These are phyloP conservation scores for Megaptera novaeangliae DNA, from an alignment of 2,113 vertebrate species.

Conservation along the genomic window DNA sequence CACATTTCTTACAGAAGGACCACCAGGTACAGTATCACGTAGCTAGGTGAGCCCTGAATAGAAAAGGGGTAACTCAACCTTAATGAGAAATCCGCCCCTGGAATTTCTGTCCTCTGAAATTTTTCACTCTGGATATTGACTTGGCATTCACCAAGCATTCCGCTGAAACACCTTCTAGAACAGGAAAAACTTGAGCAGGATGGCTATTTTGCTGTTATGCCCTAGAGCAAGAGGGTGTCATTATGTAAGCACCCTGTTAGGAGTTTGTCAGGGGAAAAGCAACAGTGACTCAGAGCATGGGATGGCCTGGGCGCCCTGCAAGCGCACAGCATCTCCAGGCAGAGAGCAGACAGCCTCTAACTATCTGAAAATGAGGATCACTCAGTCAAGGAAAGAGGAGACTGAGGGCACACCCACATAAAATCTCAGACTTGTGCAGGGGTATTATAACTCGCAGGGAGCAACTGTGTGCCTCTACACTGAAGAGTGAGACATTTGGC, in stretches of 20 bases:
- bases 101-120: slow-evolving; percentile 16
- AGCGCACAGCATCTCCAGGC: not conserved
- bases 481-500: not conserved
- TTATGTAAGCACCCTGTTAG: not conserved
- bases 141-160: not conserved
- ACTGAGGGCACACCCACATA: not conserved
- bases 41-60: not conserved
- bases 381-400: not conserved
- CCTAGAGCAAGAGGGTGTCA: not conserved
- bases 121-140: not conserved
- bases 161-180: not conserved
- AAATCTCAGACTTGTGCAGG: not conserved
- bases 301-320: not conserved
- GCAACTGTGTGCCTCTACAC: not conserved
- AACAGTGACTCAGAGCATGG: not conserved
- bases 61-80: not conserved
- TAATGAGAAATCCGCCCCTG: not conserved
- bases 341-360: not conserved
- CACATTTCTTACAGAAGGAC: not conserved
- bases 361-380: not conserved
- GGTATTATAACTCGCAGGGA: not conserved
- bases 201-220: not conserved
- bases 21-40: not conserved
- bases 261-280: not conserved
- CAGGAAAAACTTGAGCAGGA: not conserved